Conservation (phyloP, 2,797 vertebrate species). For the Dromococcyx pavoninus region DNA sequence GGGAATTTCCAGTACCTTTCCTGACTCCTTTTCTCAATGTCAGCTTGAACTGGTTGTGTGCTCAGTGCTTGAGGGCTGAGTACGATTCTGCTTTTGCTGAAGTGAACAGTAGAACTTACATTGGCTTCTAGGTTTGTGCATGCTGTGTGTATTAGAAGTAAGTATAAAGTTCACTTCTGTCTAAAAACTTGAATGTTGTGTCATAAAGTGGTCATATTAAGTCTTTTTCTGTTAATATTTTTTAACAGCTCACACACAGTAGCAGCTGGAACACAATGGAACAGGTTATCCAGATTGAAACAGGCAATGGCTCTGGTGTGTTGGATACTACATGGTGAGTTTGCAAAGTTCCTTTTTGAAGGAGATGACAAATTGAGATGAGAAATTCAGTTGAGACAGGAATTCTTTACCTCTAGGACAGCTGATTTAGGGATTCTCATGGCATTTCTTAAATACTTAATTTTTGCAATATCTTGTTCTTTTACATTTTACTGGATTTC, state of each 20-base stretch:
- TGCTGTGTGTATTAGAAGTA: background rate
- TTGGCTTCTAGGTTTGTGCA: background rate
- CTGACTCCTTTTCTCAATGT: background rate
- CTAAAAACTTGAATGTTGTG: background rate
- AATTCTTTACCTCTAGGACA: slow-evolving; percentile 16
- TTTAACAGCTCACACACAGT: background rate
- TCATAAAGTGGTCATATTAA: background rate
- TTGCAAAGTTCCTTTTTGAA: background rate
- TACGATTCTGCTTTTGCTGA: background rate
- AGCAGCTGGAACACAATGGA: background rate
- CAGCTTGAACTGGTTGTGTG: background rate
- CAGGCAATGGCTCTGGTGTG: background rate
- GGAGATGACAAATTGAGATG: background rate
- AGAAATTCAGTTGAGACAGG: background rate
- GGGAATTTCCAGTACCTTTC: background rate
- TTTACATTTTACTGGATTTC: slow-evolving; percentile 35
- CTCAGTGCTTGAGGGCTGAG: background rate
- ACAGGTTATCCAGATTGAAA: background rate
- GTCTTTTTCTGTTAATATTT: background rate
- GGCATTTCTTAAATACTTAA: background rate
- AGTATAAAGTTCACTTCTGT: background rate
- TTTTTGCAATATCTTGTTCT: slow-evolving; percentile 26
- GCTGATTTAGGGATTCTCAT: background rate
- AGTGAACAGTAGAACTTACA: background rate
- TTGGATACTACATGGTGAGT: background rate